A percentile compares a stretch with the other conserved stretches of the same genome.
Evolutionary conservation across 2,797 vertebrate species (phyloP).

Genomic region (Pantherophis vulpinus): DNA sequence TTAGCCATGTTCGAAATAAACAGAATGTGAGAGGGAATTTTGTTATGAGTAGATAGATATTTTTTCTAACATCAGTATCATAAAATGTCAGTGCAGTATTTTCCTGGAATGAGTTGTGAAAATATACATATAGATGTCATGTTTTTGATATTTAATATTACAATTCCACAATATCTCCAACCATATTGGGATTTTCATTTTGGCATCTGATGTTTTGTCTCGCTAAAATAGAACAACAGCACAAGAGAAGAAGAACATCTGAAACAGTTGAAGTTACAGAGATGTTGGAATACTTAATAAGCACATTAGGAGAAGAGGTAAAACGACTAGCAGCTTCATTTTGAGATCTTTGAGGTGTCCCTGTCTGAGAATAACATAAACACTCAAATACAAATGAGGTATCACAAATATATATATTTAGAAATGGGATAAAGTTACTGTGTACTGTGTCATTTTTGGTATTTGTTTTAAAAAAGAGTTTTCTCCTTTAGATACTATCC

Average conservation of each 20-base stretch:
- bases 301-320: constrained; percentile 95
- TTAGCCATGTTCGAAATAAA: not conserved
- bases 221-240: constrained; percentile 79
- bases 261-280: constrained; percentile 76
- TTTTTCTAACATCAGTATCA: not conserved
- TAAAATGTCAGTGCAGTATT: not conserved
- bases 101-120: not conserved
- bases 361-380: not conserved
- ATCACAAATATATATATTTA: not conserved
- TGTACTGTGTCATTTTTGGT: not conserved
- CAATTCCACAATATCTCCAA: not conserved
- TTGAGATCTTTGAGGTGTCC: not conserved
- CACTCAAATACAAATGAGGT: not conserved
- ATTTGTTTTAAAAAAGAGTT: not conserved
- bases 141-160: not conserved
- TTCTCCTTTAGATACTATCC: not conserved
- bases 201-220: not conserved
- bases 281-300: constrained; percentile 91
- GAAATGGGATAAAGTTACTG: not conserved
- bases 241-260: constrained; percentile 90
- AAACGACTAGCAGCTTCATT: not conserved
- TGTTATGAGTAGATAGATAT: not conserved
- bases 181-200: not conserved
- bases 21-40: not conserved
- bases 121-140: not conserved